Percentiles rank a stretch among this genome's conserved stretches.
These are phyloP conservation scores for Drosophila arawakana DNA, from an alignment of 1,140 invertebrate species.

Conservation along the genomic window DNA sequence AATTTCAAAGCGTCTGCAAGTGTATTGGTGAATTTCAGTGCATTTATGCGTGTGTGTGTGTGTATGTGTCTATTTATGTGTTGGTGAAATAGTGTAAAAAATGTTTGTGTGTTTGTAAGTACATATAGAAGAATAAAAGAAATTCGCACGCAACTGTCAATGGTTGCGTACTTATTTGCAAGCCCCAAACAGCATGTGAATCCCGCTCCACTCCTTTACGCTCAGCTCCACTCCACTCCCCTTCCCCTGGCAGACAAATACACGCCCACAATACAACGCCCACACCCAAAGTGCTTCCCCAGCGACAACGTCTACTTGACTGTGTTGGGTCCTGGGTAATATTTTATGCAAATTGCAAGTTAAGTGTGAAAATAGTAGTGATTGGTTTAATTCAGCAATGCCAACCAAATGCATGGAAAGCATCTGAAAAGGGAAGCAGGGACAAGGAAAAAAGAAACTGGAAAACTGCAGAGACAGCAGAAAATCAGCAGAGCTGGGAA, in stretches of 20 bases:
- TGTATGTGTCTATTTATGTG: conserved; percentile 3
- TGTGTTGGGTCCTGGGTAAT: conserved; percentile 82
- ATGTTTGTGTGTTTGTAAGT: conserved; percentile 26
- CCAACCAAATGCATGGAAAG: conserved; percentile 66
- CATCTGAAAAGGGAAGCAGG: conserved; percentile 6
- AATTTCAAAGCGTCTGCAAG: conserved; percentile 53
- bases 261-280: background rate
- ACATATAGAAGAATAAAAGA: conserved; percentile 71
- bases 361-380: conserved; percentile 83
- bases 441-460: conserved; percentile 35
- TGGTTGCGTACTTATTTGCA: conserved; percentile 72
- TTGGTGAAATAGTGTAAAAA: conserved; percentile 18
- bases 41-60: conserved; percentile 8
- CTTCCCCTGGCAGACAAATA: conserved; percentile 1
- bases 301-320: conserved; percentile 64
- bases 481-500: conserved; percentile 75
- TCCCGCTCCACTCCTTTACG: background rate
- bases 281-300: conserved; percentile 34
- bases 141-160: conserved; percentile 81
- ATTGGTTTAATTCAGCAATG: conserved; percentile 83
- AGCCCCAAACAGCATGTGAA: conserved; percentile 52
- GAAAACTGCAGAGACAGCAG: conserved; percentile 76
- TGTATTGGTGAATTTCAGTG: conserved; percentile 19
- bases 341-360: conserved; percentile 83
- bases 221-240: background rate